phyloP scores from a whole-genome alignment of 2,113 vertebrate species.

The Ursus arctos region DNA sequence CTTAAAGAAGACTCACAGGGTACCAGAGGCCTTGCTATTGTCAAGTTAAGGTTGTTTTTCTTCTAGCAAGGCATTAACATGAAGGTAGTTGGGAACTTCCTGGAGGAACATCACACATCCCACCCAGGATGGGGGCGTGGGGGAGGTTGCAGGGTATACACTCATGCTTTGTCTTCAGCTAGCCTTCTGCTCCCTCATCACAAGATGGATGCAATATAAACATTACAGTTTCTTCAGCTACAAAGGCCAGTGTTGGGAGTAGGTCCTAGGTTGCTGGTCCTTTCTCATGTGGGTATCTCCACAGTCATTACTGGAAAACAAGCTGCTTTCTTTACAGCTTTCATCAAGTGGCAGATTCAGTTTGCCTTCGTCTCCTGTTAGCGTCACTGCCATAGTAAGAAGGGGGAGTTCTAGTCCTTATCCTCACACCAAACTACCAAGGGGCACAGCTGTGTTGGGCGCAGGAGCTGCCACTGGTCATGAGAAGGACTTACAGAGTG shows the following conservation, averaged over 20 bases:
- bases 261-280: background rate
- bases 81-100: too few species aligned
- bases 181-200: too few species aligned
- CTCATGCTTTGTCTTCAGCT: too few species aligned
- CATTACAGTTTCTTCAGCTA: background rate
- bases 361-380: background rate
- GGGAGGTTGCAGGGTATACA: too few species aligned
- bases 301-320: fast-evolving
- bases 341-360: too few species aligned
- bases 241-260: background rate
- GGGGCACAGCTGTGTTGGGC: background rate
- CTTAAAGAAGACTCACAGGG: too few species aligned
- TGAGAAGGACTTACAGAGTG: background rate
- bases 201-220: background rate
- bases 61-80: too few species aligned
- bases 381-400: fast-evolving
- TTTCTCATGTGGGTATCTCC: background rate
- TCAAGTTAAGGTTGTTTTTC: too few species aligned
- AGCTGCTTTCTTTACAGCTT: background rate
- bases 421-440: background rate
- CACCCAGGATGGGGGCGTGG: too few species aligned
- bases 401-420: background rate
- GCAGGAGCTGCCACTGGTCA: background rate
- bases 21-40: too few species aligned
- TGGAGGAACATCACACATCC: too few species aligned